Conservation (phyloP, 2,797 vertebrate genomes). For the Crocodylus rhombifer region DNA sequence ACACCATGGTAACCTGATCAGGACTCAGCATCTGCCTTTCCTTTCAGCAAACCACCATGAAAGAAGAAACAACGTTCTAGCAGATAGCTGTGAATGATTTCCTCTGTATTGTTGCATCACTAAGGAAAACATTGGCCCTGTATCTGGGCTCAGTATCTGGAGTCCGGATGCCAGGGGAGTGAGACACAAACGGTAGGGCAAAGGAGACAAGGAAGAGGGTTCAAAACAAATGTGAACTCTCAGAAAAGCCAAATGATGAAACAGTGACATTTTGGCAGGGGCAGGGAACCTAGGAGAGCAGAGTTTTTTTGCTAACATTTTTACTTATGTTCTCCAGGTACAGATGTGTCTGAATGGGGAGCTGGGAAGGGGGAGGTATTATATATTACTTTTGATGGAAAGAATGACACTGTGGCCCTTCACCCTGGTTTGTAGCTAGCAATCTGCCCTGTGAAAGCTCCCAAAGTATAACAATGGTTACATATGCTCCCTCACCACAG, state of each 20-base stretch:
- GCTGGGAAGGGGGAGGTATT: background rate
- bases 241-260: background rate
- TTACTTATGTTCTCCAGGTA: background rate
- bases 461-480: slow-evolving; percentile 1
- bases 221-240: background rate
- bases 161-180: background rate
- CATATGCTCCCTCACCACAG: background rate
- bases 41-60: slow-evolving; percentile 26
- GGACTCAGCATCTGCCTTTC: slow-evolving; percentile 10
- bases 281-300: too few relatives aligned
- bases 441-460: background rate
- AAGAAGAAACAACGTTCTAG: slow-evolving; percentile 7
- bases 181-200: background rate
- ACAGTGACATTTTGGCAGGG: too few relatives aligned
- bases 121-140: background rate
- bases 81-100: background rate
- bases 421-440: background rate
- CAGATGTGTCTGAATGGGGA: background rate
- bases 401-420: background rate
- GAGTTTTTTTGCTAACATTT: background rate
- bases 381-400: background rate
- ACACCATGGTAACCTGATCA: slow-evolving; percentile 17
- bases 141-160: background rate
- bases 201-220: background rate
- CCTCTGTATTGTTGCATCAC: background rate